Percentiles rank a stretch among this genome's conserved stretches.
Conservation (phyloP, 2,113 vertebrate species). For the Xiphias gladius region DNA sequence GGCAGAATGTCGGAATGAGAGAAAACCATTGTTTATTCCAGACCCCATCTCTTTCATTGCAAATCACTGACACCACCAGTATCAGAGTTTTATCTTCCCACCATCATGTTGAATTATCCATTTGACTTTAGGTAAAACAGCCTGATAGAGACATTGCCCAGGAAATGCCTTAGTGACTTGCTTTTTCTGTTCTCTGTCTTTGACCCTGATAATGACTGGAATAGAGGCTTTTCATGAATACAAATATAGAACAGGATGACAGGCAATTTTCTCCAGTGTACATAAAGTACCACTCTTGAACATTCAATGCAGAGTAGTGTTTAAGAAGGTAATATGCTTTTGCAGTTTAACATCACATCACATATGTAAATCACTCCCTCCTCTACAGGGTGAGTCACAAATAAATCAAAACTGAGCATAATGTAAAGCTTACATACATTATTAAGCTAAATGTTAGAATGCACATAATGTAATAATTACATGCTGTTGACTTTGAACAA, state of each 20-base stretch:
- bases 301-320: slow-evolving; percentile 50
- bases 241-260: slow-evolving; percentile 61
- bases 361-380: slow-evolving; percentile 35
- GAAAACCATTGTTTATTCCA: slow-evolving; percentile 60
- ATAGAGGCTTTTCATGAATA: slow-evolving; percentile 70
- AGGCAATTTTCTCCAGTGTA: slow-evolving; percentile 56
- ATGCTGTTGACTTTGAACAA: not conserved
- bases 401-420: slow-evolving; percentile 12
- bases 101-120: slow-evolving; percentile 67
- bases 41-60: slow-evolving; percentile 49
- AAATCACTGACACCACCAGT: slow-evolving; percentile 51
- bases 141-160: slow-evolving; percentile 47
- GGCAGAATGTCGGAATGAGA: slow-evolving; percentile 55
- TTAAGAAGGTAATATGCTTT: slow-evolving; percentile 49
- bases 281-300: slow-evolving; percentile 60
- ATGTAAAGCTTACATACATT: not conserved
- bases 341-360: slow-evolving; percentile 25
- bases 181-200: slow-evolving; percentile 57
- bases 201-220: slow-evolving; percentile 71
- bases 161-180: slow-evolving; percentile 58
- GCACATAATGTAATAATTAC: slow-evolving; percentile 12
- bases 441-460: not conserved
- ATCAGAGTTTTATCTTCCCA: slow-evolving; percentile 60
- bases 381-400: slow-evolving; percentile 12
- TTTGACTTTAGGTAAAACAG: slow-evolving; percentile 67